Base-by-base conservation (phyloP, 1,140 invertebrate genomes). In the Neuroterus valhalla region DNA sequence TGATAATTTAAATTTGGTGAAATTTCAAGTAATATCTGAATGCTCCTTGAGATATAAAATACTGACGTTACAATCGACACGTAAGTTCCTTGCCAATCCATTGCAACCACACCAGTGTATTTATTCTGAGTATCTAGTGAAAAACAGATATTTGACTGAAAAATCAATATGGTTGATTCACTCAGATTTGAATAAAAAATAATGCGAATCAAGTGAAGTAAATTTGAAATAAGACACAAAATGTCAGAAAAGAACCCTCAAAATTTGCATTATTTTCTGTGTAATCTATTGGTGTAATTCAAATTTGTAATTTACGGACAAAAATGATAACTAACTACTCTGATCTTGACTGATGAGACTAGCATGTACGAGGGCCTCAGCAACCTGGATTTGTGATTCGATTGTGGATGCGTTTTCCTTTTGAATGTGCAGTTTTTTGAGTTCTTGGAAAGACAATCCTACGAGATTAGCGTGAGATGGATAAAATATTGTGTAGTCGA, bases 61-160 rank as follows among this genome's bases (percentile, higher is more conserved):
- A 91, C 92, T 91, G 87, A 96, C 94, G 92, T 93, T 73, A 94
- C 91, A 45, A 94, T 87, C 23, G 94, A 93, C 12, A 94, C 93
- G 86, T 95, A 95, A 23, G 92, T 90, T 83, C 95, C 94, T 81
- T 91, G 88, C 72, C 90, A 89, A 88, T 95, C 94, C 67, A 93
- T 91, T 68, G 92, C 92, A 55, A 93, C 92, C 15, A 95, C 89
- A 72, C 92, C 92, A 11, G 92, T 91, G 38, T 92, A 91, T 68
- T 90, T 91, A 78, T 91, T 91, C 78, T 86, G 88, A 76, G 87
- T 79, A 19, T 79, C 85, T 87, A 72, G 69, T 82, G 80, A 74
- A 68, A 72, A 71, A 52, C n/a, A 19, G 17, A 43, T 70, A 48
- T 67, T 14, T 73, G 70, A 26, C 12, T 14, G 5, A 76, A 85